phyloP scores from a whole-genome alignment of 2,888 invertebrate species.

The Latrodectus elegans region DNA sequence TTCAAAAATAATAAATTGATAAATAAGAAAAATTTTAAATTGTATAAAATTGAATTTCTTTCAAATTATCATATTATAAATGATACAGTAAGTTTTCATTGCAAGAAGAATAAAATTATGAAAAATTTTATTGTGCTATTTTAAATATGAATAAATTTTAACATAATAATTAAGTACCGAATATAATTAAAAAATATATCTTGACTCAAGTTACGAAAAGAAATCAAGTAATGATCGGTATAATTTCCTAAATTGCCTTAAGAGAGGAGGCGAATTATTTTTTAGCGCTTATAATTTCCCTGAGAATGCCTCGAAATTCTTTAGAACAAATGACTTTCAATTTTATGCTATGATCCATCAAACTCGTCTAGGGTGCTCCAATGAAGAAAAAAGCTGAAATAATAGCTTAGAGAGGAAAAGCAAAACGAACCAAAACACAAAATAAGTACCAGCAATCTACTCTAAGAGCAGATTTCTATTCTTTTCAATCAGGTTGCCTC shows the following conservation, averaged over 20 bases:
- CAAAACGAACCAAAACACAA: slow-evolving; percentile 41
- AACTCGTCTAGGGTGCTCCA: background rate
- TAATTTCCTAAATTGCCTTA: background rate
- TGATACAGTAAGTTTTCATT: too few relatives aligned
- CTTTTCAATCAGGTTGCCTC: slow-evolving; percentile 38
- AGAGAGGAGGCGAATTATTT: background rate
- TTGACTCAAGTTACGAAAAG: background rate
- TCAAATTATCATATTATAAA: too few relatives aligned
- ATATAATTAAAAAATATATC: background rate
- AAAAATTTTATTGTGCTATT: too few relatives aligned
- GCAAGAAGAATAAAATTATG: too few relatives aligned
- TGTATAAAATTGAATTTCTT: too few relatives aligned
- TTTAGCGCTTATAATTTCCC: background rate
- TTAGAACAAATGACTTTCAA: slow-evolving; percentile 15
- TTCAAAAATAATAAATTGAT: too few relatives aligned
- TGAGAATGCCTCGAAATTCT: background rate
- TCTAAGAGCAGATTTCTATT: slow-evolving; percentile 42
- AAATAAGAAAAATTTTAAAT: too few relatives aligned
- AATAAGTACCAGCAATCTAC: slow-evolving; percentile 35
- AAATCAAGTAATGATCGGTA: background rate
- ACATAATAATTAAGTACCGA: too few relatives aligned
- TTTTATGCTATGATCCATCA: slow-evolving; percentile 26
- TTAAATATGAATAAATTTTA: too few relatives aligned
- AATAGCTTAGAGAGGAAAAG: slow-evolving; percentile 18
- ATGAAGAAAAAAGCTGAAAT: slow-evolving; percentile 12